A percentile compares a stretch with the other conserved stretches of the same genome.
These are phyloP conservation scores for Tineola bisselliella DNA, from an alignment of 2,888 invertebrate genomes.

Conservation along the genomic window DNA sequence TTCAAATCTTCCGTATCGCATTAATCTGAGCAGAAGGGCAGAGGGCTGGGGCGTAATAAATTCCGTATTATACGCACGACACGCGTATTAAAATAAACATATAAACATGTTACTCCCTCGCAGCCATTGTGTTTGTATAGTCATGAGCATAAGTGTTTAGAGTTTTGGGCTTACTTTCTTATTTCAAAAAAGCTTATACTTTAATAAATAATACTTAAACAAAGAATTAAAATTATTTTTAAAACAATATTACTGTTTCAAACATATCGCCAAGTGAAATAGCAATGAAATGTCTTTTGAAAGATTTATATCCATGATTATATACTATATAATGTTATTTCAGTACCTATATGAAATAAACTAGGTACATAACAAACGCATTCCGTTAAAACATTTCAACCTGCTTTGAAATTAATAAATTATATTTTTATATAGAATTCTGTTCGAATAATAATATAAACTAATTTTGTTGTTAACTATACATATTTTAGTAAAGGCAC, in stretches of 20 bases:
- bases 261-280: no score
- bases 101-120: slow-evolving; percentile 65
- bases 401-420: no score
- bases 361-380: no score
- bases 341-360: no score
- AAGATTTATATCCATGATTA: no score
- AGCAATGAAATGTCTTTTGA: no score
- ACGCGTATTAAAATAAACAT: slow-evolving; percentile 70
- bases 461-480: not conserved
- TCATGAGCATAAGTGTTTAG: not conserved
- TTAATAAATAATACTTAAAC: not conserved
- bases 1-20: slow-evolving; percentile 68
- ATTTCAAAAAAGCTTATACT: no score
- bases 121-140: slow-evolving; percentile 16
- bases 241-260: not conserved
- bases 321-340: no score
- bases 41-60: slow-evolving; percentile 44
- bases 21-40: slow-evolving; percentile 58
- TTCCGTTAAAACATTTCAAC: no score
- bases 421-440: no score
- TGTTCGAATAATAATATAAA: not conserved
- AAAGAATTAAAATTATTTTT: not conserved
- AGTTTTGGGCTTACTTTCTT: no score
- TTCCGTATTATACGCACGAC: slow-evolving; percentile 68
- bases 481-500: slow-evolving; percentile 16